Percentiles rank a stretch among this genome's conserved stretches.
These are phyloP conservation scores for Argyresthia albistria DNA, from an alignment of 2,888 invertebrate species.

Conservation along the genomic window DNA sequence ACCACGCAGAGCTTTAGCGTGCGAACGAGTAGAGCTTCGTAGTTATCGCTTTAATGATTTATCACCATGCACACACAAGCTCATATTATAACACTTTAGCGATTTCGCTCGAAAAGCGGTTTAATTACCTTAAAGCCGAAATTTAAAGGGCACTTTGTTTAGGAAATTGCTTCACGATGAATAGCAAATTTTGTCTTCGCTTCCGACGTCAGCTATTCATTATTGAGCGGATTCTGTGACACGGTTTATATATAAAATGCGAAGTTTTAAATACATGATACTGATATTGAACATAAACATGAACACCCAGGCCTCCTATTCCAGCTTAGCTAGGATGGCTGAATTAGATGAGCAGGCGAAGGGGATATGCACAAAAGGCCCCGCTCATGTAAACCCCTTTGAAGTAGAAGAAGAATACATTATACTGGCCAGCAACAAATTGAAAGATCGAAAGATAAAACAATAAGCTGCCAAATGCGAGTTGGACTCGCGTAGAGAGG, in stretches of 20 bases:
- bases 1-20: no score
- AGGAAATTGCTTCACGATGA: conserved; percentile 7
- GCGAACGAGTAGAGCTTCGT: neutral
- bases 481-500: no score
- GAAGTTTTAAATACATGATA: neutral
- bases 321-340: no score
- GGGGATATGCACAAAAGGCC: no score
- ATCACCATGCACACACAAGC: neutral
- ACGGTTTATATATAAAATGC: neutral
- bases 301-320: no score
- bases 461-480: no score
- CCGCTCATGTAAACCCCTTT: no score
- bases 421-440: no score
- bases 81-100: conserved; percentile 3
- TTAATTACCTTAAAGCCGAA: conserved; percentile 1
- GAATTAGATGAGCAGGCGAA: no score
- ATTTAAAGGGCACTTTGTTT: conserved; percentile 3
- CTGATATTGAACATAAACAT: no score
- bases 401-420: no score
- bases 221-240: neutral
- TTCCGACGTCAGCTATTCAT: neutral
- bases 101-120: neutral
- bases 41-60: conserved; percentile 3
- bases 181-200: conserved; percentile 5
- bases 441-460: no score